These are phyloP conservation scores for Cheilosia vernalis DNA, from an alignment of 2,888 invertebrate species.

Conservation along the genomic window DNA sequence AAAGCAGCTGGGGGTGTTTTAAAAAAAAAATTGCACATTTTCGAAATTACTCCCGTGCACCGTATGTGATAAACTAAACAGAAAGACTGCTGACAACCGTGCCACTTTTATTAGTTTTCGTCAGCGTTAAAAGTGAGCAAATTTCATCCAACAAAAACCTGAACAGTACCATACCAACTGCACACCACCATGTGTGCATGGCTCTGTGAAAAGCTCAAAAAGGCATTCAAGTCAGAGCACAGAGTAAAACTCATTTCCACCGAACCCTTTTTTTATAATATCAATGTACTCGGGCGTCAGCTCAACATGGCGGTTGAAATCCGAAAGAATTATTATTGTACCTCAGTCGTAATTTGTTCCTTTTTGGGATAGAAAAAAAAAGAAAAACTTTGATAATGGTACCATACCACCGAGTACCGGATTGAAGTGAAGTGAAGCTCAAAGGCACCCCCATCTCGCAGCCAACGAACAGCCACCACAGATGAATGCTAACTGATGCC, in stretches of 20 bases:
- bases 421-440: slow-evolving; percentile 9
- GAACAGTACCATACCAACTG: background rate
- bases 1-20: too few species aligned
- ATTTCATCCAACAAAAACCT: background rate
- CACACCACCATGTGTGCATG: background rate
- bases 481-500: slow-evolving; percentile 17
- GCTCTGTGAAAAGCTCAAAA: slow-evolving; percentile 9
- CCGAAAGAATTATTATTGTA: slow-evolving; percentile 1
- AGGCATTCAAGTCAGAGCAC: slow-evolving; percentile 1
- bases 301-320: background rate
- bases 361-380: background rate
- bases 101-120: too few species aligned
- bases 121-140: too few species aligned
- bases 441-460: background rate
- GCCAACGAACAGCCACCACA: background rate
- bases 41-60: too few species aligned
- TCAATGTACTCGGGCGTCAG: background rate
- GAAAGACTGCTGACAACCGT: too few species aligned
- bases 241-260: background rate
- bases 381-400: background rate
- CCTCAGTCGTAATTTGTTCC: background rate
- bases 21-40: too few species aligned
- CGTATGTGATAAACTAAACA: too few species aligned
- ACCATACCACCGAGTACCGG: background rate
- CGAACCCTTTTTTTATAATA: background rate